Evolutionary conservation across 2,113 vertebrate genomes (phyloP).

Genomic region (Notothenia rossii): DNA sequence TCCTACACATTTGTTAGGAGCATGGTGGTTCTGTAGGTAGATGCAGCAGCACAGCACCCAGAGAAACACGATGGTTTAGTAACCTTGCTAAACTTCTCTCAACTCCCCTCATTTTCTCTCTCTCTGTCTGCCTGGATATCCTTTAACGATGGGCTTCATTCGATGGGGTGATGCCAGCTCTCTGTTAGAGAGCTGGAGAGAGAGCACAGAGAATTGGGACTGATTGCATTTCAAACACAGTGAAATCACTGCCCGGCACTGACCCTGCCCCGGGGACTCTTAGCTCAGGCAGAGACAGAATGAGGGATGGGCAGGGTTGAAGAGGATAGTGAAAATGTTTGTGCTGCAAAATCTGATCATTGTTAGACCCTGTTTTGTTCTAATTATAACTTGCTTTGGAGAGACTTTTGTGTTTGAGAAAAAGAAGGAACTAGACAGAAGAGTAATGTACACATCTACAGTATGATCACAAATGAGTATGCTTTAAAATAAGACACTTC

Average conservation of each 20-base stretch:
- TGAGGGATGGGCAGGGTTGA: slow-evolving; percentile 3
- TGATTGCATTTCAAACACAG: slow-evolving; percentile 63
- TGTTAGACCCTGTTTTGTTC: slow-evolving; percentile 21
- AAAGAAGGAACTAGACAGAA: background rate
- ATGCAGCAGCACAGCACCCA: background rate
- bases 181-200: slow-evolving; percentile 20
- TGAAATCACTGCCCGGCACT: slow-evolving; percentile 45
- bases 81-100: slow-evolving; percentile 4
- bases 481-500: slow-evolving; percentile 8
- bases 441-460: background rate
- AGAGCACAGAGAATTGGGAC: slow-evolving; percentile 39
- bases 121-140: slow-evolving; percentile 14
- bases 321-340: slow-evolving; percentile 5
- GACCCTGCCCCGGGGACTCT: slow-evolving; percentile 16
- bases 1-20: background rate
- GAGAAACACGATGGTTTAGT: background rate
- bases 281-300: slow-evolving; percentile 20
- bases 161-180: slow-evolving; percentile 20
- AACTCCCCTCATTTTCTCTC: background rate
- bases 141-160: slow-evolving; percentile 19
- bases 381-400: slow-evolving; percentile 5
- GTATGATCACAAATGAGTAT: background rate
- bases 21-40: background rate
- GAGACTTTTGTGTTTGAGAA: slow-evolving; percentile 10
- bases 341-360: slow-evolving; percentile 1